Evolutionary conservation across 1,140 invertebrate species (phyloP), one percentile per base, ranked within the genome.

Genomic region (Papilio aristodemus): DNA sequence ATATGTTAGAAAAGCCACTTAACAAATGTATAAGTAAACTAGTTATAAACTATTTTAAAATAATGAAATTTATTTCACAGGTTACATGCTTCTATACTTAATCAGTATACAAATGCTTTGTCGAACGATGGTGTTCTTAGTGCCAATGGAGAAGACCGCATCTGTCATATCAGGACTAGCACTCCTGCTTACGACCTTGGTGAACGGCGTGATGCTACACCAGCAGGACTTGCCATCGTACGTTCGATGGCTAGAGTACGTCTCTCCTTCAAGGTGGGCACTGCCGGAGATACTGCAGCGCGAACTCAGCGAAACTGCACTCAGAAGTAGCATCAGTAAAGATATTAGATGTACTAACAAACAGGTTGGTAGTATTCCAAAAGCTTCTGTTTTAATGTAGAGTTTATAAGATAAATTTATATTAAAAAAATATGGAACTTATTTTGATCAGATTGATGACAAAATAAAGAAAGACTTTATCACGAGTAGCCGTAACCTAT

Each of bases 41-140:
- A n/a, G n/a, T n/a, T n/a, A n/a, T n/a, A n/a, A n/a, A n/a, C n/a
- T n/a, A n/a, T n/a, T n/a, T n/a, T n/a, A n/a, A n/a, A n/a, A n/a
- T n/a, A 38, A 37, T 27, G 17, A 6, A 10, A 14, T 71, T 37
- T 9, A n/a, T 11, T 60, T 83, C 82, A 13, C 86, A 95, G 95
- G 95, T 41, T 94, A 95, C 76, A 97, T 96, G 93, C 81, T 97
- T 36, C 87, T 97, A 7, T 97, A 97, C 84, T 87, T 97, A 9
- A 94, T 94, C 74, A 91, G 94, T 41, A 92, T 96, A 67, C 94
- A 96, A 71, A 94, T 95, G 71, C 86, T 97, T 8, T 93, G 95
- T 54, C 93, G 95, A 37, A 93, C 96, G 0, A 89, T 96, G 10
- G 93, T 95, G 7, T 94, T 96, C 77, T 73, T 95, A 32, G 89